Conservation (phyloP, 1,140 invertebrate genomes). For the Cotesia glomerata region DNA sequence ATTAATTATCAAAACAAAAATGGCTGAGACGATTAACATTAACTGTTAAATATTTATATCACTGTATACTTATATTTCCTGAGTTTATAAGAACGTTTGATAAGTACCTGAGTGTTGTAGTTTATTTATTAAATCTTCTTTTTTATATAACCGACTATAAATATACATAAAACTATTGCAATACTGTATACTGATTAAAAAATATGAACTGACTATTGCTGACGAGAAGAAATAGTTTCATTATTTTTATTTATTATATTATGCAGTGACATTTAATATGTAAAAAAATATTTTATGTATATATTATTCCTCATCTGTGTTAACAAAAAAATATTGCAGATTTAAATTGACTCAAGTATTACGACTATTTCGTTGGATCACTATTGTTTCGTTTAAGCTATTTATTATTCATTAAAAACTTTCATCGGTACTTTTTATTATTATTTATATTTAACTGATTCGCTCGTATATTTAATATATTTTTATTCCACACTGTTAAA, state of each 20-base stretch:
- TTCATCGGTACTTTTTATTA: too few relatives aligned
- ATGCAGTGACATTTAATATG: background rate
- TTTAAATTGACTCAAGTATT: too few relatives aligned
- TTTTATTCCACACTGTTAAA: slow-evolving; percentile 6
- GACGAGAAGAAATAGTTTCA: slow-evolving; percentile 49
- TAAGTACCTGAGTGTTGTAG: slow-evolving; percentile 45
- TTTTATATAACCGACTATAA: slow-evolving; percentile 37
- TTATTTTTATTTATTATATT: slow-evolving; percentile 13
- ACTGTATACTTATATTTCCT: slow-evolving; percentile 64
- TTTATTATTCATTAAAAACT: background rate
- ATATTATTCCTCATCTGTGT: background rate
- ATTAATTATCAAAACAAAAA: slow-evolving; percentile 44
- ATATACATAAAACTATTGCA: slow-evolving; percentile 57
- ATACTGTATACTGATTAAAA: slow-evolving; percentile 60
- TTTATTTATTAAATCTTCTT: background rate
- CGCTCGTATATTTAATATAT: slow-evolving; percentile 1
- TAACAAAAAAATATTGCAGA: slow-evolving; percentile 11
- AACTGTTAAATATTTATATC: slow-evolving; percentile 59
- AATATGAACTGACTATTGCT: slow-evolving; percentile 59
- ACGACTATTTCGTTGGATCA: background rate
- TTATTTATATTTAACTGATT: background rate
- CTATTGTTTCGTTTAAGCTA: background rate
- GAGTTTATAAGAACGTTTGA: slow-evolving; percentile 50
- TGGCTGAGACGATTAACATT: slow-evolving; percentile 56
- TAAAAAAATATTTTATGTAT: slow-evolving; percentile 6